These are phyloP conservation scores for Rhinoraja longicauda DNA, from an alignment of 2,797 vertebrate species.

Conservation along the genomic window DNA sequence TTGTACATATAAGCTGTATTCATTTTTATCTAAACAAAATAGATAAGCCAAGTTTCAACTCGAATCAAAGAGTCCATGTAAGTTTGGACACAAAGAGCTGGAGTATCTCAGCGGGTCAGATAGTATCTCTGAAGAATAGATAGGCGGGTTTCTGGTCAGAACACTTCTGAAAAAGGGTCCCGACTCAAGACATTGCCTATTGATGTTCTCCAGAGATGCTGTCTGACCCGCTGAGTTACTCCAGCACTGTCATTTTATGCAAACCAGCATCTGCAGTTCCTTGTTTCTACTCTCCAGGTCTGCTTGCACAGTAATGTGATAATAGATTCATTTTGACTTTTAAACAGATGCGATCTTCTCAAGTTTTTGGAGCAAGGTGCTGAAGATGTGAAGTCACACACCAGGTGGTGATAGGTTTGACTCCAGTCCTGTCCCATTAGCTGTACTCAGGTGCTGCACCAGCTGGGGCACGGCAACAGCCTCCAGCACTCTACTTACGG, in stretches of 20 bases:
- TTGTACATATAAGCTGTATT: background rate
- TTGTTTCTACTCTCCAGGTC: no score
- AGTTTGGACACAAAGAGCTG: no score
- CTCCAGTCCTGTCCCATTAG: background rate
- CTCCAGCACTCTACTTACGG: background rate
- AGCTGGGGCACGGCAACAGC: background rate
- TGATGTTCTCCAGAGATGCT: no score
- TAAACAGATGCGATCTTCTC: background rate
- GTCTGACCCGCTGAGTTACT: no score
- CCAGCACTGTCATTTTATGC: no score
- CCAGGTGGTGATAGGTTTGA: background rate
- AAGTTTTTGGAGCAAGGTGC: background rate
- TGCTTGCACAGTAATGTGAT: no score
- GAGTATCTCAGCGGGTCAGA: no score
- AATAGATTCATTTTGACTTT: background rate
- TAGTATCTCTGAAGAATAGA: no score
- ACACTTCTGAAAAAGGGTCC: no score
- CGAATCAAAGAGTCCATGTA: background rate
- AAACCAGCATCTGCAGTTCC: no score
- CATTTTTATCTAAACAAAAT: background rate
- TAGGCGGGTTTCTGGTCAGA: no score
- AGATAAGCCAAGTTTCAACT: background rate
- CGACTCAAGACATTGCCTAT: no score
- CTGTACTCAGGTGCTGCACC: background rate
- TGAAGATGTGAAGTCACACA: background rate